A percentile compares a stretch with the other conserved stretches of the same genome.
These are phyloP conservation scores for Schizotus pectinicornis DNA, from an alignment of 2,888 invertebrate genomes.

Conservation along the genomic window DNA sequence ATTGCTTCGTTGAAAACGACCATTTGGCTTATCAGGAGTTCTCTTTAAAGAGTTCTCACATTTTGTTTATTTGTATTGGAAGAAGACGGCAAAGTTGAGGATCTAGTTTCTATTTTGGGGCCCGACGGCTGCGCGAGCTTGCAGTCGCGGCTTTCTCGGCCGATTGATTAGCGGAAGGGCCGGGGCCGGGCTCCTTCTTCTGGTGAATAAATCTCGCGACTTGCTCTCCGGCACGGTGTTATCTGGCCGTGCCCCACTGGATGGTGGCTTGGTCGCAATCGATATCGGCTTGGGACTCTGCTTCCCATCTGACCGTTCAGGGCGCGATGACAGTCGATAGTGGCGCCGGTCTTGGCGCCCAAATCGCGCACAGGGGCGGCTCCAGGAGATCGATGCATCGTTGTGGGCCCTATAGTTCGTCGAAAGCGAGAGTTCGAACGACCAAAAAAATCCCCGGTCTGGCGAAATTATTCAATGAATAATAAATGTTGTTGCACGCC, in stretches of 20 bases:
- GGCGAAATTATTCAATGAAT: conserved; percentile 8
- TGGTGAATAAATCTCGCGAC: too few relatives aligned
- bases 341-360: background rate
- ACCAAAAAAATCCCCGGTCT: background rate
- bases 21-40: too few relatives aligned
- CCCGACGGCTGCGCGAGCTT: too few relatives aligned
- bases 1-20: too few relatives aligned
- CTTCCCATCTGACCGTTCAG: background rate
- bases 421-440: too few relatives aligned
- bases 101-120: too few relatives aligned
- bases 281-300: conserved; percentile 3
- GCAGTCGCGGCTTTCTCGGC: background rate
- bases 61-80: too few relatives aligned
- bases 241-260: too few relatives aligned
- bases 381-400: conserved; percentile 5
- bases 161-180: background rate
- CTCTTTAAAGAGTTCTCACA: too few relatives aligned
- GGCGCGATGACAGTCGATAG: conserved; percentile 10
- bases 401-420: background rate
- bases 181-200: background rate
- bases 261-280: conserved; percentile 1
- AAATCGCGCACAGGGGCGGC: conserved; percentile 7
- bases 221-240: too few relatives aligned
- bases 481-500: conserved; percentile 8
- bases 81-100: too few relatives aligned